phyloP scores from a whole-genome alignment of 2,113 vertebrate species.

The Cynoglossus semilaevis region DNA sequence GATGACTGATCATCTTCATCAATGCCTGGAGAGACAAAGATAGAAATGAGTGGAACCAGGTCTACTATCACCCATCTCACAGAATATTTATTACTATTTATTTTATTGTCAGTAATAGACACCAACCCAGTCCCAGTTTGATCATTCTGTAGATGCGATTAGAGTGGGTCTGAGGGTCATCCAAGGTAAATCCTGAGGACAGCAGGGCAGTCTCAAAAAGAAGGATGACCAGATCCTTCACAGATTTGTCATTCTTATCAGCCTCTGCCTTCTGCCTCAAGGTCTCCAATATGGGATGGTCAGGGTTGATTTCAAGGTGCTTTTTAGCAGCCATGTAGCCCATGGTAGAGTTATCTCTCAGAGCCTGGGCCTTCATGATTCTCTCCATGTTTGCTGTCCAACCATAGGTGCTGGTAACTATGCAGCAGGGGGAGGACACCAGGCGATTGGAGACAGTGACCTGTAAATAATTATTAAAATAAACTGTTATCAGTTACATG shows the following conservation, averaged over 20 bases:
- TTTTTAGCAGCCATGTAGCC: constrained; percentile 85
- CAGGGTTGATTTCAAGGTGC: constrained; percentile 80
- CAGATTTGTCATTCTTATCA: constrained; percentile 82
- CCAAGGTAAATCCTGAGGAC: constrained; percentile 80
- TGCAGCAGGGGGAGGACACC: constrained; percentile 81
- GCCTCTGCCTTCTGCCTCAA: constrained; percentile 78
- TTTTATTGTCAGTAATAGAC: not conserved
- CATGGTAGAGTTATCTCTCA: constrained; percentile 82
- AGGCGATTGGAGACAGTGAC: constrained; percentile 80
- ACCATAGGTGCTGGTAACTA: constrained; percentile 82
- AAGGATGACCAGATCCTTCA: constrained; percentile 81
- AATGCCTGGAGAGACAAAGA: constrained; percentile 77
- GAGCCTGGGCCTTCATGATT: constrained; percentile 83
- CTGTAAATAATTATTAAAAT: constrained; percentile 34
- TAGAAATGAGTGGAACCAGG: not conserved
- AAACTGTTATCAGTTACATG: not conserved
- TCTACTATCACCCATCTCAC: not conserved
- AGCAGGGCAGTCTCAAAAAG: constrained; percentile 80
- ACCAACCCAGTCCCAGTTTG: constrained; percentile 80
- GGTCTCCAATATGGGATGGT: constrained; percentile 78
- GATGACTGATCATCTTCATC: constrained; percentile 88
- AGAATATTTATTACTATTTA: not conserved
- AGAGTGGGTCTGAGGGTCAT: constrained; percentile 81
- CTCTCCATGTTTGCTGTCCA: constrained; percentile 86
- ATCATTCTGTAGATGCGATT: constrained; percentile 86